Conservation (phyloP, 2,797 vertebrate genomes). For the Petrocephalus schoutedeni region DNA sequence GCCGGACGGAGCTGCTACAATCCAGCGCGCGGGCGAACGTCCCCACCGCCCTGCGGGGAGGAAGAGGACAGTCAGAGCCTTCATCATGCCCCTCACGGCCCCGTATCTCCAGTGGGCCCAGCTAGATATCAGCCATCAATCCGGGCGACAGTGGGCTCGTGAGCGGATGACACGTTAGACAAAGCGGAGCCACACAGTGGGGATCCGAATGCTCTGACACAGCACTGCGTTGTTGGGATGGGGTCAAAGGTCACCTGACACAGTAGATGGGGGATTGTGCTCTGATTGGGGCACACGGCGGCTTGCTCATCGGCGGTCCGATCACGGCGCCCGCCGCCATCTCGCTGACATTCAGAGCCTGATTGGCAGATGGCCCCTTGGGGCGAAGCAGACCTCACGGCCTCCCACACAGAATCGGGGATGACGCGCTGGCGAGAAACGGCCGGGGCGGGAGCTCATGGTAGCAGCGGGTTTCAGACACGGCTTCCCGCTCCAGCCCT, state of each 20-base stretch:
- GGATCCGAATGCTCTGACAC: not conserved
- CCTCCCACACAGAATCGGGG: not conserved
- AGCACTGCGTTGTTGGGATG: not conserved
- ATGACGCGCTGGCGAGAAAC: not conserved
- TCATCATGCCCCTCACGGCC: not conserved
- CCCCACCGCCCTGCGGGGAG: slow-evolving; percentile 75
- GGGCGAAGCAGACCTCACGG: not conserved
- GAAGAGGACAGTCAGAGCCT: not conserved
- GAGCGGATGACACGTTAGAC: not conserved
- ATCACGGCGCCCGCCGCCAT: not conserved
- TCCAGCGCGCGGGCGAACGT: slow-evolving; percentile 55
- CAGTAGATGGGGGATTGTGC: not conserved
- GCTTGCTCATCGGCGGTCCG: not conserved
- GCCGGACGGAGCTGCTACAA: slow-evolving; percentile 93
- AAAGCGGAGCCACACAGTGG: not conserved
- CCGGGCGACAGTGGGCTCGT: not conserved
- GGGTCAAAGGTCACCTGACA: not conserved
- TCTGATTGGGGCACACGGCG: not conserved
- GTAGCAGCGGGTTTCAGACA: not conserved
- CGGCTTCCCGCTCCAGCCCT: not conserved
- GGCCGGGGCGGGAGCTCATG: not conserved
- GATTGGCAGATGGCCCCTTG: not conserved
- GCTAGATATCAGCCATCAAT: not conserved
- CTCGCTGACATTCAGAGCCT: not conserved
- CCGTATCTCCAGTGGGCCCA: not conserved